These are phyloP conservation scores for Holothuria glaberrima DNA, from an alignment of 35 echinoderm and acorn worm species.

Conservation along the genomic window DNA sequence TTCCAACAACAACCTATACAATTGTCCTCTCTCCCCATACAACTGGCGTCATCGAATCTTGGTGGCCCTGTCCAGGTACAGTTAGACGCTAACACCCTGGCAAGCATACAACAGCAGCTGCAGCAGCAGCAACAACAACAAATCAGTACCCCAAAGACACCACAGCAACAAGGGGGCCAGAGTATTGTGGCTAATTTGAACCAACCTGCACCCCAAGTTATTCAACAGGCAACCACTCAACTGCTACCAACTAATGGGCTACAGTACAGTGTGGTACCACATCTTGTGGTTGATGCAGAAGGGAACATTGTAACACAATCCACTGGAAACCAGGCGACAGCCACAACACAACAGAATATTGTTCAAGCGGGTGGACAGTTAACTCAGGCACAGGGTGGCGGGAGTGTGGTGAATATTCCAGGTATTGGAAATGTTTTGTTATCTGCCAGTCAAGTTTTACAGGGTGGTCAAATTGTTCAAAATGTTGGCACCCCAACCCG, in stretches of 20 bases:
- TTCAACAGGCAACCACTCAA: conserved; percentile 36
- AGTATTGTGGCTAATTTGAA: conserved; percentile 58
- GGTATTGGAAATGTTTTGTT: conserved; percentile 41
- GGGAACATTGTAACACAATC: conserved; percentile 83
- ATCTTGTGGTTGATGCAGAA: conserved; percentile 76
- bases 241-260: conserved; percentile 36
- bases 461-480: conserved; percentile 49
- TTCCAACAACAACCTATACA: conserved; percentile 59
- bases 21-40: conserved; percentile 40
- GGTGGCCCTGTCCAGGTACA: conserved; percentile 46
- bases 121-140: conserved; percentile 26
- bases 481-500: conserved; percentile 36
- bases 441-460: conserved; percentile 26
- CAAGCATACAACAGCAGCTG: conserved; percentile 72
- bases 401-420: conserved; percentile 54
- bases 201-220: conserved; percentile 55
- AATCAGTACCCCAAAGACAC: neutral
- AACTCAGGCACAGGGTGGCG: conserved; percentile 36
- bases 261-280: conserved; percentile 87
- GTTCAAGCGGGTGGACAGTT: conserved; percentile 41
- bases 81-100: conserved; percentile 54
- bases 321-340: conserved; percentile 27
- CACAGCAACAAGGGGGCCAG: conserved; percentile 46
- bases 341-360: conserved; percentile 24
- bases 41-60: conserved; percentile 10